Evolutionary conservation across 2,888 invertebrate species (phyloP).

Genomic region (Gnatocerus cornutus): DNA sequence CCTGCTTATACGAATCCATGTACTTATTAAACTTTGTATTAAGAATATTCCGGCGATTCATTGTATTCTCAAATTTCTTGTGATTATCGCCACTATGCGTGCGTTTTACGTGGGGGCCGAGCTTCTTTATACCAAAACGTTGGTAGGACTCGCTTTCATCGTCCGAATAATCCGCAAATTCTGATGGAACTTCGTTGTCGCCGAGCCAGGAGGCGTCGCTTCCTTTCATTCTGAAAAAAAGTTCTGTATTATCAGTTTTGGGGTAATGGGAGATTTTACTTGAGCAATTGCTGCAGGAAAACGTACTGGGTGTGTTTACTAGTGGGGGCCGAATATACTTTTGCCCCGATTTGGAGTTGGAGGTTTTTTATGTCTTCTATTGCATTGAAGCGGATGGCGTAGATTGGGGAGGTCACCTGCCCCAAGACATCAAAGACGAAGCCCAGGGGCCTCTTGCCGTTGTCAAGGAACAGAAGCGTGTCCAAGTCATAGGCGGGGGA

Average conservation of each 20-base stretch:
- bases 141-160: conserved; percentile 84
- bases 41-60: conserved; percentile 68
- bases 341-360: conserved; percentile 79
- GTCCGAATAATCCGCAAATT: conserved; percentile 87
- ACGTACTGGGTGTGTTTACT: conserved; percentile 84
- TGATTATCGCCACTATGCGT: conserved; percentile 61
- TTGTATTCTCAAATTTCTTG: conserved; percentile 65
- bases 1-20: conserved; percentile 46
- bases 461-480: conserved; percentile 88
- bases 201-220: conserved; percentile 92
- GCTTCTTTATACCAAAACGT: conserved; percentile 68
- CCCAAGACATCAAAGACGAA: conserved; percentile 95
- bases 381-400: conserved; percentile 93
- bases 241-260: conserved; percentile 21
- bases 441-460: conserved; percentile 83
- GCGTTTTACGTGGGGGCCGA: conserved; percentile 55
- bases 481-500: conserved; percentile 89
- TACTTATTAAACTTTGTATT: conserved; percentile 52
- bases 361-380: conserved; percentile 81
- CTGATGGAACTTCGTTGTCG: conserved; percentile 85
- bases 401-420: conserved; percentile 87
- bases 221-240: conserved; percentile 79
- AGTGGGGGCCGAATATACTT: conserved; percentile 89
- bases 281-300: conserved; percentile 81
- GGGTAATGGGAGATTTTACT: conserved; percentile 70